These are phyloP conservation scores for Remorina albescens DNA, from an alignment of 2,797 vertebrate genomes.

Conservation along the genomic window DNA sequence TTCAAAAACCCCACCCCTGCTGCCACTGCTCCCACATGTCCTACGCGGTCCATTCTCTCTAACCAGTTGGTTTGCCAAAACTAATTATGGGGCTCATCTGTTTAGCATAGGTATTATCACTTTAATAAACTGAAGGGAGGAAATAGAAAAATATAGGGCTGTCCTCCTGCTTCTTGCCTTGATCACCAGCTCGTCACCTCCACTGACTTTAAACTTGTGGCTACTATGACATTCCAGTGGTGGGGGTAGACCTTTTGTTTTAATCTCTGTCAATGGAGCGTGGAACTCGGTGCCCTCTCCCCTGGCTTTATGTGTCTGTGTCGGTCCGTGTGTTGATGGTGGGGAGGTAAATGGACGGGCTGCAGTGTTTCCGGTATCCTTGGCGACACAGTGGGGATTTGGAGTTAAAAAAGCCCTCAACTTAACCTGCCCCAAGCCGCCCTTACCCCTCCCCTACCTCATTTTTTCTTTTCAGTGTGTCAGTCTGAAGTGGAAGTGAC, in stretches of 20 bases:
- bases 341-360: slow-evolving; percentile 72
- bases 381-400: slow-evolving; percentile 83
- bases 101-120: slow-evolving; percentile 42
- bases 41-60: slow-evolving; percentile 10
- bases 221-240: slow-evolving; percentile 81
- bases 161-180: slow-evolving; percentile 28
- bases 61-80: slow-evolving; percentile 42
- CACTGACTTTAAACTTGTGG: slow-evolving; percentile 83
- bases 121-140: slow-evolving; percentile 47
- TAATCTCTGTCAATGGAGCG: slow-evolving; percentile 81
- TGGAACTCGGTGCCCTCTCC: slow-evolving; percentile 77
- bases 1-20: neutral
- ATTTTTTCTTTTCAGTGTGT: slow-evolving; percentile 78
- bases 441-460: slow-evolving; percentile 53
- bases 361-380: slow-evolving; percentile 86
- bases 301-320: slow-evolving; percentile 56
- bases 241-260: slow-evolving; percentile 76
- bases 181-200: slow-evolving; percentile 42
- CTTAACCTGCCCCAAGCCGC: slow-evolving; percentile 69
- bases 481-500: slow-evolving; percentile 84
- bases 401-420: slow-evolving; percentile 77
- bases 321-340: slow-evolving; percentile 43
- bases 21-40: slow-evolving; percentile 14
- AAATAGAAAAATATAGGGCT: slow-evolving; percentile 47
- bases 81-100: slow-evolving; percentile 58